Conservation (phyloP, 92 coral and sea anemone species). For the Palythoa grandis region DNA sequence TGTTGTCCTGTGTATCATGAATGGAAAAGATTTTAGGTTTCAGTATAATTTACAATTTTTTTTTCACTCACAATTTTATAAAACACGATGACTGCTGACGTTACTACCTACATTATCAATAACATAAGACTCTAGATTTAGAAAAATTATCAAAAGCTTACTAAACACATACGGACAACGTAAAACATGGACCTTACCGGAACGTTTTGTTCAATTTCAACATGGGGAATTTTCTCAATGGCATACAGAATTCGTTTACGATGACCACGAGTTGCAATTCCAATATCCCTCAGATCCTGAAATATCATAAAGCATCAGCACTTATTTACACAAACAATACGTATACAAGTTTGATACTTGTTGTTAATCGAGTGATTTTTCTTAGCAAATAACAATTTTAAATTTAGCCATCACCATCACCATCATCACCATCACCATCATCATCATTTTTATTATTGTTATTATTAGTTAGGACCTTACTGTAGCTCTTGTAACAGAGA, state of each 20-base stretch:
- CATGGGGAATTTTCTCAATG: constrained; percentile 71
- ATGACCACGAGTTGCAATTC: constrained; percentile 89
- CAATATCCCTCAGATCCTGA: constrained; percentile 84
- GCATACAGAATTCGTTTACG: constrained; percentile 70
- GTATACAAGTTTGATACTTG: neutral
- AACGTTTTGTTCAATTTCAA: constrained; percentile 83
- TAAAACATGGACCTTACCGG: constrained; percentile 69
- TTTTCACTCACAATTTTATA: too few species aligned
- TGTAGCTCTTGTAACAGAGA: too few species aligned
- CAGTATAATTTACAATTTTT: too few species aligned
- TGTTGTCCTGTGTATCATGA: constrained; percentile 61
- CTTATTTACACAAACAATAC: neutral
- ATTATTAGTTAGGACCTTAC: too few species aligned
- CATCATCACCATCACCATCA: too few species aligned
- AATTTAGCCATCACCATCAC: too few species aligned
- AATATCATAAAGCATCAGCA: neutral
- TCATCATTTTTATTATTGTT: too few species aligned
- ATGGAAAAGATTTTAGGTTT: too few species aligned
- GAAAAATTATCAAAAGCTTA: too few species aligned
- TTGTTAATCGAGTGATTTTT: neutral
- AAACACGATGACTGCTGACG: too few species aligned
- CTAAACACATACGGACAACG: neutral
- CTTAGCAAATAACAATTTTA: neutral
- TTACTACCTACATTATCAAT: too few species aligned
- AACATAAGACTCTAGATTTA: too few species aligned